Evolutionary conservation across 35 echinoderm and acorn worm genomes (phyloP), one percentile per base, ranked within the genome.

Genomic region (Hemicentrotus pulcherrimus): DNA sequence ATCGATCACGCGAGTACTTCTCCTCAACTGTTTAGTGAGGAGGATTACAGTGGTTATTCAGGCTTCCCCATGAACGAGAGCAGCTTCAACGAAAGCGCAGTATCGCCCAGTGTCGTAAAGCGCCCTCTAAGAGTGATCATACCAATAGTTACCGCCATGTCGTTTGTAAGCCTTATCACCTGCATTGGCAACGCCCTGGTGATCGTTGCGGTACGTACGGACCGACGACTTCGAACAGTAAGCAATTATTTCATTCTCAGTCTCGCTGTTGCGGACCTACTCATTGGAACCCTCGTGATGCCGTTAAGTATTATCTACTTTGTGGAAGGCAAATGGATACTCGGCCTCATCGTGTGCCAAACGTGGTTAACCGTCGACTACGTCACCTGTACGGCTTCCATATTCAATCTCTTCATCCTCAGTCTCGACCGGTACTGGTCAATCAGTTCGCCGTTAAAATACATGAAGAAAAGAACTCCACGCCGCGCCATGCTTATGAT

Each of bases 351-450:
- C 12, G 61, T 98, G 22, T 99, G 98, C 60, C 97, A 99, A 55
- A 91, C 96, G 32, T 99, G 98, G 98, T 61, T 99, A 32, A 97
- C 97, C 6, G 91, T 97, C 46, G 98, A 99, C 58, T 99, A 99
- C 70, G 98, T 98, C 15, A 98, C 96, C n/a, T 97, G 97, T 86
- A 99, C 98, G 50, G 97, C 98, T 94, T 99, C 98, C 85, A 99
- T 99, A 46, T 97, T 99, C 85, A 99, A 98, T 96, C 94, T 99
- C 13, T 97, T 97, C 86, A 95, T 99, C 48, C 89, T 99, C 46
- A 98, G 97, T 95, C 89, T 99, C 32, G 98, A 99, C 70, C 94
- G 98, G 15, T 99, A 99, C 94, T 99, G 98, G 98, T 99, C 98
- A 2, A 97, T 99, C 30, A 97, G 95, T 48, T 98, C 94, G 32